phyloP scores from a whole-genome alignment of 2,113 vertebrate species.

The Albula glossodonta region DNA sequence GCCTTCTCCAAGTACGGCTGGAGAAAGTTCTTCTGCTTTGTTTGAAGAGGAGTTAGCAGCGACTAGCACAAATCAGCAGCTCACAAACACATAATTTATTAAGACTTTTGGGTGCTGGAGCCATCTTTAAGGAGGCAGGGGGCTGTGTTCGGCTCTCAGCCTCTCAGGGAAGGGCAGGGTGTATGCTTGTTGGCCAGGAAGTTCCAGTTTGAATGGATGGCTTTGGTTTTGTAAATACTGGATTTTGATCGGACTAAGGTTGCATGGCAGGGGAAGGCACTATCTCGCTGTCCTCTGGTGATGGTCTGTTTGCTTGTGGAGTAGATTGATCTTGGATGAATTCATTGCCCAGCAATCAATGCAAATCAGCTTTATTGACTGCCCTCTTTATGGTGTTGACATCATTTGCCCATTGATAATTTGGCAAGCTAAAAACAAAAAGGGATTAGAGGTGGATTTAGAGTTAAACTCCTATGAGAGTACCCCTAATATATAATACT shows the following conservation, averaged over 20 bases:
- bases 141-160: neutral
- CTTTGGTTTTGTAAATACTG: neutral
- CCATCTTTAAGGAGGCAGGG: neutral
- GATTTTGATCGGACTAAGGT: neutral
- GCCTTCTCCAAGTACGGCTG: slow-evolving; percentile 81
- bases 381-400: neutral
- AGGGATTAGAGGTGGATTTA: neutral
- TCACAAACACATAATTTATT: slow-evolving; percentile 27
- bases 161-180: neutral
- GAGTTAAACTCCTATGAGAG: neutral
- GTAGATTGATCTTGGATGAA: neutral
- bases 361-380: neutral
- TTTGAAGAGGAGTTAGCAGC: slow-evolving; percentile 58
- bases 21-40: slow-evolving; percentile 85
- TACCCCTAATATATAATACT: neutral
- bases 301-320: neutral
- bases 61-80: neutral
- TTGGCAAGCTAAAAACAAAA: neutral
- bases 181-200: neutral
- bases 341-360: no score
- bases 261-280: neutral
- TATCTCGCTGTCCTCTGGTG: neutral
- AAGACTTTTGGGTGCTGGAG: slow-evolving; percentile 10
- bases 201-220: neutral
- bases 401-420: neutral